phyloP scores from a whole-genome alignment of 2,797 vertebrate genomes.

The Rhinophrynus dorsalis region DNA sequence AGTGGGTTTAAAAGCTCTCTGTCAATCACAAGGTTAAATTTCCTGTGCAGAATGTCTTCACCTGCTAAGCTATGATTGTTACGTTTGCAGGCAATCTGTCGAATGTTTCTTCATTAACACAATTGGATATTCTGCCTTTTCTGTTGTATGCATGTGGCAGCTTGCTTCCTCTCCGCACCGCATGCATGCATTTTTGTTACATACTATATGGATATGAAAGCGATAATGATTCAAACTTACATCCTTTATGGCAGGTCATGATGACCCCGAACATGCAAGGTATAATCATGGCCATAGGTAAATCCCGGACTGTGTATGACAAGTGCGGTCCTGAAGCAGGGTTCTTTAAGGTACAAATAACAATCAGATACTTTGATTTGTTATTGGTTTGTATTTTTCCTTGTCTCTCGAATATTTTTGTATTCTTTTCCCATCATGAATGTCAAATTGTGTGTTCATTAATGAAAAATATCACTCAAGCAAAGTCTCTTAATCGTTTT shows the following conservation, averaged over 20 bases:
- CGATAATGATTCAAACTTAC: constrained; percentile 68
- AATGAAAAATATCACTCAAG: no score
- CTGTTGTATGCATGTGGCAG: constrained; percentile 55
- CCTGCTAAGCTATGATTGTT: neutral
- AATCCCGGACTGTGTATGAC: constrained; percentile 95
- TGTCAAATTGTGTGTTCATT: no score
- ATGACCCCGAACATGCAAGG: constrained; percentile 99
- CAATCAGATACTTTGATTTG: constrained; percentile 58
- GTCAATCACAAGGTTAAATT: no score
- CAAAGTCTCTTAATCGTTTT: no score
- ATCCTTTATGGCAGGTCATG: constrained; percentile 89
- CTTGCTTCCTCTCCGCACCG: constrained; percentile 53
- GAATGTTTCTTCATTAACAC: neutral
- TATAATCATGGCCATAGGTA: constrained; percentile 99
- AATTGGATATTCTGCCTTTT: constrained; percentile 34
- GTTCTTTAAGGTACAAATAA: constrained; percentile 96
- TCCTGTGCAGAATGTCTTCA: neutral
- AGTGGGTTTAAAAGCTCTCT: no score
- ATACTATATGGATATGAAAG: constrained; percentile 42
- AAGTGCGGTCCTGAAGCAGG: constrained; percentile 95
- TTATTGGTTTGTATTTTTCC: constrained; percentile 21
- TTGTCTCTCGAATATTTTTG: constrained; percentile 21
- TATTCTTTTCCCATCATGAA: constrained; percentile 1
- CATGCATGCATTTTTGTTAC: constrained; percentile 66
- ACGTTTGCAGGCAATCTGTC: neutral